Conservation (phyloP, 2,888 invertebrate species). For the Monoplex corrugatus region DNA sequence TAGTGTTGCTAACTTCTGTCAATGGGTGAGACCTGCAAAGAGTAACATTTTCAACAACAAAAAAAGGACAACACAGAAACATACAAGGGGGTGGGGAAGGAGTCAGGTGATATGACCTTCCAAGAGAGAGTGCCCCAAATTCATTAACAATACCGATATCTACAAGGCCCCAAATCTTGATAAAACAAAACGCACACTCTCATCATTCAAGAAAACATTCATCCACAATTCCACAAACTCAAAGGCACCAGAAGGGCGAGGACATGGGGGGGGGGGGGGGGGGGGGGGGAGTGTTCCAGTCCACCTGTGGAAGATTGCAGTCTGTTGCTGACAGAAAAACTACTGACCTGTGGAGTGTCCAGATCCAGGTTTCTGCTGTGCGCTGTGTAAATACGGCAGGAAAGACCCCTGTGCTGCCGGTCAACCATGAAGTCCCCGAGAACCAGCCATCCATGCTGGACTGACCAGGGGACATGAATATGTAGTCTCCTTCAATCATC, state of each 20-base stretch:
- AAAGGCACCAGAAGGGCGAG: too few relatives aligned
- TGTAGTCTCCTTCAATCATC: slow-evolving; percentile 91
- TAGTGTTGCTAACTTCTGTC: neutral
- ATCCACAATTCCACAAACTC: too few relatives aligned
- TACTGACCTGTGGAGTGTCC: slow-evolving; percentile 89
- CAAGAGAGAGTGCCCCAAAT: too few relatives aligned
- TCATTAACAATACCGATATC: too few relatives aligned
- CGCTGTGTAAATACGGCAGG: slow-evolving; percentile 92
- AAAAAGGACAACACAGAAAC: too few relatives aligned
- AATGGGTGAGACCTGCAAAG: neutral
- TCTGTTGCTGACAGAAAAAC: too few relatives aligned
- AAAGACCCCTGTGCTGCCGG: slow-evolving; percentile 89
- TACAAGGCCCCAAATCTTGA: neutral
- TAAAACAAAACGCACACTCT: neutral
- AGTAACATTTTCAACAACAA: too few relatives aligned
- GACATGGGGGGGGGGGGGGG: too few relatives aligned
- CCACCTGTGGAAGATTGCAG: too few relatives aligned
- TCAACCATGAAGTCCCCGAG: slow-evolving; percentile 91
- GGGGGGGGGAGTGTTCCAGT: too few relatives aligned
- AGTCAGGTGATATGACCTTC: too few relatives aligned
- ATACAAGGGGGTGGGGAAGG: neutral
- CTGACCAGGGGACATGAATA: slow-evolving; percentile 88
- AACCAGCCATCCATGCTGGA: slow-evolving; percentile 93
- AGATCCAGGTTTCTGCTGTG: slow-evolving; percentile 93
- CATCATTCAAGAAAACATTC: neutral